Evolutionary conservation across 2,888 invertebrate genomes (phyloP), one percentile per base, ranked within the genome.

Genomic region (Lithodes maja): DNA sequence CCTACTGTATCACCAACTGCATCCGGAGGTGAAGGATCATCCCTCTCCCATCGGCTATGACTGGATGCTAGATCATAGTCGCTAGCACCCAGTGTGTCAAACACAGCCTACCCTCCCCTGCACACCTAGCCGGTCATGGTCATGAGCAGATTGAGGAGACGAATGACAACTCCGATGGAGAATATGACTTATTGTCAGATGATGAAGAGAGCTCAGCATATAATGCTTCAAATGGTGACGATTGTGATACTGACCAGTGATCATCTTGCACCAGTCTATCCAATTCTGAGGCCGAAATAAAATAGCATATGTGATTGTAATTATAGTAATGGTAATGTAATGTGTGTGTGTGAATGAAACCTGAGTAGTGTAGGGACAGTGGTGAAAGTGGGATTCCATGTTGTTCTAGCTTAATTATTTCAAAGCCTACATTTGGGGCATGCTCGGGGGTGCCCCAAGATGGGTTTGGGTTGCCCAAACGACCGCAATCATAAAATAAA

Each of bases 21-120:
- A 75, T 75, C 75, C 75, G 5, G 17, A n/a, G 17, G 7, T 75
- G 49, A 75, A 75, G 49, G 17, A 75, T 49, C n/a, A 75, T 3
- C 75, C 75, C n/a, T 75, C 75, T 33, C 7, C 17, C 17, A 75
- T 75, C n/a, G 75, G 75, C 5, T n/a, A 15, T 75, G 75, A n/a
- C 75, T 75, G 75, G 75, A 49, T 33, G n/a, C 75, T 75, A 3
- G 75, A 12, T n/a, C 17, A 75, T 75, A n/a, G 75, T 75, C 75
- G n/a, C 75, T 75, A n/a, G 5, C 75, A n/a, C 17, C 75, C 75
- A 33, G 75, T 75, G 17, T 12, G 75, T 49, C 75, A 75, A 5
- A 75, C 75, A 33, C 17, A 75, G 49, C 75, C 75, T 75, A n/a
- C 75, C 49, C 75, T 75, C n/a, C 75, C 33, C 75, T 12, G 49